A percentile compares a stretch with the other conserved stretches of the same genome.
Evolutionary conservation across 2,888 invertebrate genomes (phyloP).

Genomic region (Diarsia dahlii): DNA sequence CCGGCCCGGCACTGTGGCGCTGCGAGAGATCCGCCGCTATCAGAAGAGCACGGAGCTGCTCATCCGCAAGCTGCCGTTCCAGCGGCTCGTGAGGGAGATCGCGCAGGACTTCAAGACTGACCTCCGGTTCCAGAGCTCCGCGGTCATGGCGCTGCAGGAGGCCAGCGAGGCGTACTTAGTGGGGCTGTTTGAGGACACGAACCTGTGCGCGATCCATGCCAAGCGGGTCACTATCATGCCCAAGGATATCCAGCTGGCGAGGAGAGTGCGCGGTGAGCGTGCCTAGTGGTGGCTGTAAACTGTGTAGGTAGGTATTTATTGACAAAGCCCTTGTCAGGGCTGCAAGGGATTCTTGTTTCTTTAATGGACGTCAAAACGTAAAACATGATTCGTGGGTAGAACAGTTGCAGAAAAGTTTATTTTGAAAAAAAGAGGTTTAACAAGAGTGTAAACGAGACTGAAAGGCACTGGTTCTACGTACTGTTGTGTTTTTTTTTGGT

Average conservation of each 20-base stretch:
- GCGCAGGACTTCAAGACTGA: conserved; percentile 94
- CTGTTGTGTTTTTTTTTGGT: too few species aligned
- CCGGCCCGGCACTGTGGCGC: conserved; percentile 93
- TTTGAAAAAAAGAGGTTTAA: too few species aligned
- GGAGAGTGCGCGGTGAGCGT: conserved; percentile 82
- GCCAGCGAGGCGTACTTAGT: conserved; percentile 92
- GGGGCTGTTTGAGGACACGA: conserved; percentile 94
- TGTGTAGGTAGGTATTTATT: conserved; percentile 5
- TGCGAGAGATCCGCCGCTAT: conserved; percentile 93
- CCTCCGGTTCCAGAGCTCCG: conserved; percentile 93
- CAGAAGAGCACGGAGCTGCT: conserved; percentile 94
- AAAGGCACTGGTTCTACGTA: too few species aligned
- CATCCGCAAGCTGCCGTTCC: conserved; percentile 93
- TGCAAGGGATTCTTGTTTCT: conserved; percentile 69
- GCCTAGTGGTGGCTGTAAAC: conserved; percentile 64
- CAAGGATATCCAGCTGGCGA: conserved; percentile 82
- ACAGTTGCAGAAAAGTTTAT: neutral
- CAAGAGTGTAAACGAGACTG: too few species aligned
- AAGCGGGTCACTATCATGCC: conserved; percentile 86
- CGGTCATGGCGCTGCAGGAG: conserved; percentile 93
- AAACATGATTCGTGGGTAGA: neutral
- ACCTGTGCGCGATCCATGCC: conserved; percentile 94
- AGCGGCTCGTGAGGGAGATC: conserved; percentile 93
- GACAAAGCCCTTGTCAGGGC: conserved; percentile 90
- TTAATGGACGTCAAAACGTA: conserved; percentile 29